Base-by-base conservation (phyloP, 2,113 vertebrate species). In the Protobothrops mucrosquamatus region DNA sequence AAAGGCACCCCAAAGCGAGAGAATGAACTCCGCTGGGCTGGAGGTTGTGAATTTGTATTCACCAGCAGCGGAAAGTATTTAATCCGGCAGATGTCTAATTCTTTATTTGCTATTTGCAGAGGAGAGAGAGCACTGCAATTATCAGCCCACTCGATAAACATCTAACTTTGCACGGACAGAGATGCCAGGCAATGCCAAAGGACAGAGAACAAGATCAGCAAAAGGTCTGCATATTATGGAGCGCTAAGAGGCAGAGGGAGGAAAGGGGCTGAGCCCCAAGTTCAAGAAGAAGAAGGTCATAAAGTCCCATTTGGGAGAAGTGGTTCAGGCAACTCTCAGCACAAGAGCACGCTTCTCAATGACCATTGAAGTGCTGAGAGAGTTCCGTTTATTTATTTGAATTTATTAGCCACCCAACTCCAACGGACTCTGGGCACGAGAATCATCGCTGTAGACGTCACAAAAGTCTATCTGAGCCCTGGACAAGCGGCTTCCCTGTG, bases 11-110 rank as follows among this genome's bases (percentile, higher is more conserved):
- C 3, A 14, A n/a, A 0, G 46, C 10, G 20, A 57, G 29, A 6
- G 52, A 48, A 10, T 18, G 5, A 15, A 15, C 1, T 20, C 22
- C 1, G 48, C 20, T 9, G n/a, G 48, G 3, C 6, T 23, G 46
- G 48, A 29, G 51, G 51, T n/a, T 69, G 9, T 9, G 8, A 20
- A 57, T 55, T 85, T 89, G 12, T 26, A 34, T 85, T 89, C 54
- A 4, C 7, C 24, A 89, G 46, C 46, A 85, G 69, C 9, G 12
- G 4, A 39, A 39, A 34, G 7, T 5, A 51, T 89, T 55, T 85
- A 59, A 89, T 43, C 26, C 22, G 39, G 56, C 85, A 91, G 57
- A 93, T 87, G 48, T 87, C 89, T 91, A 87, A 54, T 90, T 59
- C 46, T 61, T 87, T 64, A 29, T 74, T 69, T 91, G 52, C 48